phyloP scores from a whole-genome alignment of 2,888 invertebrate species.

The Chrysopilus asiliformis region DNA sequence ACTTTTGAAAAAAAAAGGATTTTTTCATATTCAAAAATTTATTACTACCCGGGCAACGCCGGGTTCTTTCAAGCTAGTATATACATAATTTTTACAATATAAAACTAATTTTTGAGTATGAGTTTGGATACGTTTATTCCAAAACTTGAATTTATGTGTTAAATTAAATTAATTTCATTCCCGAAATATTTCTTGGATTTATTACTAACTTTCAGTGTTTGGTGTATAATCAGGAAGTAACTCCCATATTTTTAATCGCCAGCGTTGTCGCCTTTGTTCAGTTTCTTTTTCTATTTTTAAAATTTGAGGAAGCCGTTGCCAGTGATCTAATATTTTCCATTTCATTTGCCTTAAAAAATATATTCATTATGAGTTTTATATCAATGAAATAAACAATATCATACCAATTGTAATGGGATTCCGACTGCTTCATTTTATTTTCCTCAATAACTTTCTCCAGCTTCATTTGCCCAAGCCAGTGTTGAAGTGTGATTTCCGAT shows the following conservation, averaged over 20 bases:
- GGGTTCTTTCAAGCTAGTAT: no score
- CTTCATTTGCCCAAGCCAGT: slow-evolving; percentile 38
- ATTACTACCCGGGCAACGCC: no score
- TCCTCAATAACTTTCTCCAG: slow-evolving; percentile 38
- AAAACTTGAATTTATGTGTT: no score
- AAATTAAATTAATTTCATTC: no score
- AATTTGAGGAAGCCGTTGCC: slow-evolving; percentile 52
- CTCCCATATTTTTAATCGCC: slow-evolving; percentile 58
- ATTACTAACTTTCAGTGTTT: no score
- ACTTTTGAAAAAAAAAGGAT: no score
- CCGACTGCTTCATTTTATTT: slow-evolving; percentile 34
- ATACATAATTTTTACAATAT: no score
- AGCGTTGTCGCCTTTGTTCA: slow-evolving; percentile 51
- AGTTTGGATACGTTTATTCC: no score
- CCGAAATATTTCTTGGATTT: no score
- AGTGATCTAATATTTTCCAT: slow-evolving; percentile 41
- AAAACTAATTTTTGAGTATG: no score
- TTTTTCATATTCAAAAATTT: no score
- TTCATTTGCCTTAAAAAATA: slow-evolving; percentile 28
- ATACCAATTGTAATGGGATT: slow-evolving; percentile 34
- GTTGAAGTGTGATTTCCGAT: slow-evolving; percentile 39
- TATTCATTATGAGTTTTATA: slow-evolving; percentile 13
- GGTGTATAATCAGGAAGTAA: slow-evolving; percentile 57
- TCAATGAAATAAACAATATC: neutral
- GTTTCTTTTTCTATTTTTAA: slow-evolving; percentile 50